A percentile compares a stretch with the other conserved stretches of the same genome.
Conservation (phyloP, 2,113 vertebrate genomes). For the Cyprinodon brontotheroides region DNA sequence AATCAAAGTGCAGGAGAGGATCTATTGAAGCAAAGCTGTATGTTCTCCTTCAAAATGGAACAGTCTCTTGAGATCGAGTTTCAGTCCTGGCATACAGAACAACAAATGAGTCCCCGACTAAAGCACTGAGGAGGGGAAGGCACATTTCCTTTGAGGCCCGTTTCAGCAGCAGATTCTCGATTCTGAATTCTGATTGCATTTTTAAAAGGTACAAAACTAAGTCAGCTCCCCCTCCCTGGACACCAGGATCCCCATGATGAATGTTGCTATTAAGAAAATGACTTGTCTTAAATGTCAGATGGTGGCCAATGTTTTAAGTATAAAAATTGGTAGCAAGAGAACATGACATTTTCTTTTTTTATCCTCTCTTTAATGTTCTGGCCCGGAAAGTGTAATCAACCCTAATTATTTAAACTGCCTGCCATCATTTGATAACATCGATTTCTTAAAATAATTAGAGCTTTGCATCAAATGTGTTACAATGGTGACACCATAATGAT, state of each 20-base stretch:
- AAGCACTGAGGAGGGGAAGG: constrained; percentile 19
- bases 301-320: constrained; percentile 57
- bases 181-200: constrained; percentile 55
- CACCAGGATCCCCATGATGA: constrained; percentile 58
- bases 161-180: constrained; percentile 29
- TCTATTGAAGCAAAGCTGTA: constrained; percentile 23
- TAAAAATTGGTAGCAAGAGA: constrained; percentile 66
- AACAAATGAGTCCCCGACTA: constrained; percentile 25
- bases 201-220: constrained; percentile 60
- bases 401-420: constrained; percentile 70
- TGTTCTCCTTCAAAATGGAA: constrained; percentile 19
- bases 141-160: constrained; percentile 18
- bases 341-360: constrained; percentile 59
- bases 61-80: constrained; percentile 3
- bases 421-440: constrained; percentile 60
- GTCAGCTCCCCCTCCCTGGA: constrained; percentile 8
- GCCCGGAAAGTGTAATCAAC: constrained; percentile 64
- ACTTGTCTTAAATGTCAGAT: constrained; percentile 75
- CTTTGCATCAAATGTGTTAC: constrained; percentile 35
- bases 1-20: constrained; percentile 44
- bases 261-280: constrained; percentile 71
- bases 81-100: constrained; percentile 12
- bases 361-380: constrained; percentile 51
- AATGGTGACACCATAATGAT: constrained; percentile 23
- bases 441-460: constrained; percentile 65